phyloP scores from a whole-genome alignment of 2,113 vertebrate genomes.

The Megaleporinus macrocephalus region DNA sequence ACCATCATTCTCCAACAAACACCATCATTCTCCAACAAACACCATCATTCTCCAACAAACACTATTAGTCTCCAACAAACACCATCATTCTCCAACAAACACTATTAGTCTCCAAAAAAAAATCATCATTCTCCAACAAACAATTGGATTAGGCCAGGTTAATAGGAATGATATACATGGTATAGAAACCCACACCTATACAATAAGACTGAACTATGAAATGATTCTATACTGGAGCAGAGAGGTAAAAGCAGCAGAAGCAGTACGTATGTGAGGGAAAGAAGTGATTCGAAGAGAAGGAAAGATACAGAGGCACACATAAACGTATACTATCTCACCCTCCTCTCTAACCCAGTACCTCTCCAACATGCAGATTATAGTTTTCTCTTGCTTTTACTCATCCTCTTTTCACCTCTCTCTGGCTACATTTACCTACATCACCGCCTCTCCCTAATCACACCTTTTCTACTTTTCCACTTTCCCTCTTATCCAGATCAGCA shows the following conservation, averaged over 20 bases:
- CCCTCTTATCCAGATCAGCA: slow-evolving; percentile 1
- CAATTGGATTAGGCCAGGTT: no score
- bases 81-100: no score
- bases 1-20: not conserved
- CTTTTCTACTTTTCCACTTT: not conserved
- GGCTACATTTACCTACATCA: not conserved
- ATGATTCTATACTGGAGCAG: not conserved
- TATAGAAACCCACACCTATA: no score
- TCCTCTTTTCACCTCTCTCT: not conserved
- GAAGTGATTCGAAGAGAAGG: not conserved
- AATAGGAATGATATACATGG: no score
- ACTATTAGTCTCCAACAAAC: not conserved
- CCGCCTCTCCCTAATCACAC: not conserved
- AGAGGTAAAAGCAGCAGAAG: not conserved
- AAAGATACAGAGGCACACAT: slow-evolving; percentile 2
- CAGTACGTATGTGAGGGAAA: slow-evolving; percentile 3
- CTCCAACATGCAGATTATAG: slow-evolving; percentile 21
- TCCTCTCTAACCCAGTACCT: not conserved
- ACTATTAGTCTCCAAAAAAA: not conserved
- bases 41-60: not conserved
- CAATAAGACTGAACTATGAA: not conserved
- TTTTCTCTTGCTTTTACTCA: not conserved
- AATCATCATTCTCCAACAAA: not conserved
- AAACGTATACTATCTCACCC: not conserved
- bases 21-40: not conserved